Conservation (phyloP, 2,888 invertebrate genomes). For the Drosophila birchii region DNA sequence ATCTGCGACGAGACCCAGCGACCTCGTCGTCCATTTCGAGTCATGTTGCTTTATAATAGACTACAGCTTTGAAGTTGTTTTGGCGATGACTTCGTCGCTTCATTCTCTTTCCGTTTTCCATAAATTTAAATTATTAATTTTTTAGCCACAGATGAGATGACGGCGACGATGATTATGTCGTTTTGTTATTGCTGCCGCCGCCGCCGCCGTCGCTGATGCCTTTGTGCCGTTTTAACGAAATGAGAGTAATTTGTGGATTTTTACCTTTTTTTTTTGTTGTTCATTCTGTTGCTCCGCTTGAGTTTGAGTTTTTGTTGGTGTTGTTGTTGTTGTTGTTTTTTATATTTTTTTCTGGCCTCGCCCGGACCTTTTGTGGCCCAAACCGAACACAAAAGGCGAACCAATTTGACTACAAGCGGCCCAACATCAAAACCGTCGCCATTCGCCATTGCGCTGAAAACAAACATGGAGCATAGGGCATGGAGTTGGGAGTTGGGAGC, state of each 20-base stretch:
- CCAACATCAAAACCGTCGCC: constrained; percentile 74
- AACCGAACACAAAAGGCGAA: constrained; percentile 65
- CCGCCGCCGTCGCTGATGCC: constrained; percentile 44
- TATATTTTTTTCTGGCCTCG: constrained; percentile 33
- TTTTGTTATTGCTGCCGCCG: constrained; percentile 75
- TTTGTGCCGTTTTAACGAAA: constrained; percentile 79
- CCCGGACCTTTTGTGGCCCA: constrained; percentile 48
- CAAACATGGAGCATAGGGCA: constrained; percentile 59
- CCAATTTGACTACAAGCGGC: constrained; percentile 75
- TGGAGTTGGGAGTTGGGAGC: neutral
- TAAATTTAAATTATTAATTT: constrained; percentile 84
- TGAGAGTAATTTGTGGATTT: constrained; percentile 78
- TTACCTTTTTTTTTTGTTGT: constrained; percentile 59
- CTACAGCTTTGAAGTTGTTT: constrained; percentile 76
- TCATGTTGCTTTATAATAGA: constrained; percentile 75
- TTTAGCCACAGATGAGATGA: constrained; percentile 79
- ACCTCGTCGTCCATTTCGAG: constrained; percentile 50
- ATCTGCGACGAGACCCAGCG: constrained; percentile 38
- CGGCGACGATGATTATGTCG: constrained; percentile 81
- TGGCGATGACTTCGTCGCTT: constrained; percentile 82
- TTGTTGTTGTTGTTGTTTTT: constrained; percentile 29
- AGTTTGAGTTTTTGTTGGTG: constrained; percentile 20
- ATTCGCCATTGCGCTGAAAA: constrained; percentile 52
- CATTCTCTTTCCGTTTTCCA: constrained; percentile 83
- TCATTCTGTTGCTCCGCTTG: constrained; percentile 33